Percentiles rank a stretch among this genome's conserved stretches.
These are phyloP conservation scores for Mus caroli DNA, from an alignment of 2,797 vertebrate genomes.

Conservation along the genomic window DNA sequence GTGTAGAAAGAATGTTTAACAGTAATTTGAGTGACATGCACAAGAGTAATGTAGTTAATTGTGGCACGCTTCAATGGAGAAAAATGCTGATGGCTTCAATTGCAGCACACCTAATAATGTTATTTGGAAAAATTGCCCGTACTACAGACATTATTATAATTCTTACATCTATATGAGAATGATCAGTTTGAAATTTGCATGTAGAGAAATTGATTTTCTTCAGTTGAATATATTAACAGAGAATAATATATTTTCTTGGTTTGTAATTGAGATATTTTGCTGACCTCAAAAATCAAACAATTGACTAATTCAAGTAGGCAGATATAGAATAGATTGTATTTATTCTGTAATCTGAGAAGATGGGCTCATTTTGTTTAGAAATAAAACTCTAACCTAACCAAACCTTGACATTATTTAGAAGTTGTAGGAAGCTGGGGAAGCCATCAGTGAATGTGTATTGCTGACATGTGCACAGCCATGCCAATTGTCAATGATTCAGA, in stretches of 20 bases:
- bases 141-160: neutral
- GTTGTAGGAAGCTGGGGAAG: neutral
- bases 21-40: neutral
- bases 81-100: slow-evolving; percentile 33
- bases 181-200: slow-evolving; percentile 44
- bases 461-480: neutral
- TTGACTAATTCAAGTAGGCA: neutral
- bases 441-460: neutral
- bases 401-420: neutral
- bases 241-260: slow-evolving; percentile 36
- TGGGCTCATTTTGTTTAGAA: neutral
- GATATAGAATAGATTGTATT: neutral
- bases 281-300: slow-evolving; percentile 49
- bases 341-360: neutral
- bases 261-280: slow-evolving; percentile 53
- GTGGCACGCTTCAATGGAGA: neutral
- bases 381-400: neutral
- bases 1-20: slow-evolving; percentile 18
- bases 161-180: slow-evolving; percentile 60
- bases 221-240: slow-evolving; percentile 9
- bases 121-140: slow-evolving; percentile 62
- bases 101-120: slow-evolving; percentile 40
- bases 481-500: neutral
- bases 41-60: slow-evolving; percentile 64
- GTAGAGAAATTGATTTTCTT: slow-evolving; percentile 56